A percentile compares a stretch with the other conserved stretches of the same genome.
Conservation (phyloP, 2,113 vertebrate genomes). For the Fukomys damarensis region DNA sequence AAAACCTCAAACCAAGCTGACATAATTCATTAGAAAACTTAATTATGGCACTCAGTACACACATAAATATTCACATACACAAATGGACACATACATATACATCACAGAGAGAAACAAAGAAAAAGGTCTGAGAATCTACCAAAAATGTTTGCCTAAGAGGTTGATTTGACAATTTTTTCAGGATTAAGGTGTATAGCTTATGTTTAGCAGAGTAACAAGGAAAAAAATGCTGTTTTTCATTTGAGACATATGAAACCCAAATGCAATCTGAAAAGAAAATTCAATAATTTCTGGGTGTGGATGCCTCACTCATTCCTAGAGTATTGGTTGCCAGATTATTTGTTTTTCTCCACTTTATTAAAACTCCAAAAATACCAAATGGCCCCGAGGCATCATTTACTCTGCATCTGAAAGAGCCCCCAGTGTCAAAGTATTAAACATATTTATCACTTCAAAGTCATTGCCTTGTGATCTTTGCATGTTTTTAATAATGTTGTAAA, state of each 20-base stretch:
- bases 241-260: neutral
- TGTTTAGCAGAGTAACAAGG: neutral
- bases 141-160: neutral
- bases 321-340: constrained; percentile 36
- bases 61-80: neutral
- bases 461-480: constrained; percentile 23
- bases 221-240: neutral
- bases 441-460: constrained; percentile 63
- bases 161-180: neutral
- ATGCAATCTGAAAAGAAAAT: neutral
- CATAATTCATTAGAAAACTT: neutral
- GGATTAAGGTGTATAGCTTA: neutral
- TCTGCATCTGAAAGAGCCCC: constrained; percentile 51
- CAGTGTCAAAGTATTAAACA: constrained; percentile 64
- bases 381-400: constrained; percentile 63
- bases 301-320: neutral
- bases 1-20: neutral
- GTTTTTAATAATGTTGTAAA: constrained; percentile 58
- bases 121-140: neutral
- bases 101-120: neutral
- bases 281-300: neutral
- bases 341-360: constrained; percentile 70
- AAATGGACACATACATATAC: neutral
- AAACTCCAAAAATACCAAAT: constrained; percentile 64
- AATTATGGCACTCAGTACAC: neutral